A percentile compares a stretch with the other conserved stretches of the same genome.
Conservation (phyloP, 2,797 vertebrate species). For the Natrix natrix region DNA sequence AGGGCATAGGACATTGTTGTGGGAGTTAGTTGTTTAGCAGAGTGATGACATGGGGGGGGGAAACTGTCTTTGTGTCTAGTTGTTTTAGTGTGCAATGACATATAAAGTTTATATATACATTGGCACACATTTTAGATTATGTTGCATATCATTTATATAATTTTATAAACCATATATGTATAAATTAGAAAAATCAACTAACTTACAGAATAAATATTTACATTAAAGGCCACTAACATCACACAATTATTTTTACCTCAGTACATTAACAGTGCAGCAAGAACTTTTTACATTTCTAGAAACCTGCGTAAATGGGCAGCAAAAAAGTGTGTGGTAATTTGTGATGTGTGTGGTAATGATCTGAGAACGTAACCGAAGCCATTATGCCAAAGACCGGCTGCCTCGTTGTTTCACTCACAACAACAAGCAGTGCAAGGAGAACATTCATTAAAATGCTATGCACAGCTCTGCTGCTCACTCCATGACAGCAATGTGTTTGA, state of each 20-base stretch:
- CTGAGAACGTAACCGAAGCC: background rate
- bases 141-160: background rate
- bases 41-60: background rate
- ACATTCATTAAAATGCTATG: background rate
- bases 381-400: background rate
- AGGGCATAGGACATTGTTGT: background rate
- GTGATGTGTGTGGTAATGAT: background rate
- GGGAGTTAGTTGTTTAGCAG: background rate
- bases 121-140: background rate
- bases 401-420: background rate
- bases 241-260: background rate
- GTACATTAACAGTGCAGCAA: background rate
- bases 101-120: background rate
- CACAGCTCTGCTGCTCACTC: background rate
- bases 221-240: background rate
- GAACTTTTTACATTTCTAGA: background rate
- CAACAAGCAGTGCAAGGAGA: background rate
- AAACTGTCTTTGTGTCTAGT: background rate
- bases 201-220: background rate
- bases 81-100: background rate
- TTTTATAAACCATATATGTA: background rate
- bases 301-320: background rate
- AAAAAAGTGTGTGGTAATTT: background rate
- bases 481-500: constrained; percentile 7
- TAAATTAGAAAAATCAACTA: background rate